These are phyloP conservation scores for Andrena haemorrhoa DNA, from an alignment of 2,888 invertebrate species.

Conservation along the genomic window DNA sequence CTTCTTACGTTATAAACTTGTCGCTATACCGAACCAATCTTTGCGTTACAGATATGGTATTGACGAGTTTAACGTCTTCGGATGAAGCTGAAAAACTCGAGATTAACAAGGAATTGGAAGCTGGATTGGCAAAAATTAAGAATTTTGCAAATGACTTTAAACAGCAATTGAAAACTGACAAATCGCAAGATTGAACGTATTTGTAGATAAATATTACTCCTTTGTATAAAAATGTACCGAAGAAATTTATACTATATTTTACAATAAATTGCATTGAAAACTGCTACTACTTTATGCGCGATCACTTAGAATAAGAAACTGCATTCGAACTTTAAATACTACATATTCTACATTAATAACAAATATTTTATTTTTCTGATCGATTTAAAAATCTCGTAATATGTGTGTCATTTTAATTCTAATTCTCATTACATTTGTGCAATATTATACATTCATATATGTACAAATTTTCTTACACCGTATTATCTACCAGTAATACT, in stretches of 20 bases:
- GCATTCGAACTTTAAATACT: not conserved
- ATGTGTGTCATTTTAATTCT: constrained; percentile 28
- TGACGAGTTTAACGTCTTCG: constrained; percentile 87
- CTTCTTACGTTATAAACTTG: not conserved
- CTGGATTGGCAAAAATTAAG: constrained; percentile 85
- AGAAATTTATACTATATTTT: constrained; percentile 44
- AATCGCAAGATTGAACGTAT: constrained; percentile 70
- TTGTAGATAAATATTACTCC: constrained; percentile 49
- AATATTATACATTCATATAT: constrained; percentile 44
- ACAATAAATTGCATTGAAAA: constrained; percentile 50
- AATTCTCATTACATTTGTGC: constrained; percentile 41
- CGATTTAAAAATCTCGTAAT: constrained; percentile 33
- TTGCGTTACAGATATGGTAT: constrained; percentile 87
- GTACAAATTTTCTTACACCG: constrained; percentile 39
- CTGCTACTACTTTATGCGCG: not conserved
- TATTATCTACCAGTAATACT: constrained; percentile 14
- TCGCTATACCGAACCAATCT: constrained; percentile 2
- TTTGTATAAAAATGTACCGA: constrained; percentile 46
- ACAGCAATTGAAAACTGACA: constrained; percentile 82
- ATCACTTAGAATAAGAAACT: constrained; percentile 5
- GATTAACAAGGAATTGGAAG: constrained; percentile 85
- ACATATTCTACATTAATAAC: constrained; percentile 17
- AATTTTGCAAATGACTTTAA: constrained; percentile 86
- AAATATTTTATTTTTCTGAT: constrained; percentile 36
- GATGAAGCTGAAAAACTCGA: constrained; percentile 86